Evolutionary conservation across 2,113 vertebrate species (phyloP).

Genomic region (Oxygymnocypris stewartii): DNA sequence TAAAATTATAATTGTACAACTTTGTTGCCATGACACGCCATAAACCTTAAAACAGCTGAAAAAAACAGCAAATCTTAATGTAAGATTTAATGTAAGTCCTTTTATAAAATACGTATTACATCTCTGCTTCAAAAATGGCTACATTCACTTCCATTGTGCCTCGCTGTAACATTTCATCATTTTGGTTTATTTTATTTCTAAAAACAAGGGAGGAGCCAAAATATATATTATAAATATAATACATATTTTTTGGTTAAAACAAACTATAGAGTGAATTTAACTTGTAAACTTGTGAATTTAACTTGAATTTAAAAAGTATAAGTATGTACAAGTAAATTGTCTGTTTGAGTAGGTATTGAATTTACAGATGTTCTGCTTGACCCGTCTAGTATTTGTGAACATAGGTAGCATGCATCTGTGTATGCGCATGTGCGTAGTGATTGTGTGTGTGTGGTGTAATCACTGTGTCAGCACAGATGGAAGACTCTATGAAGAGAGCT

Average conservation of each 20-base stretch:
- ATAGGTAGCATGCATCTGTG: background rate
- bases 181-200: background rate
- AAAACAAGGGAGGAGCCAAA: background rate
- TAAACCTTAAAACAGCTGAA: background rate
- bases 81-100: background rate
- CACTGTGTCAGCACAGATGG: slow-evolving; percentile 66
- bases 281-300: background rate
- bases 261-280: background rate
- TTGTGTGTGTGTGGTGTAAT: slow-evolving; percentile 52
- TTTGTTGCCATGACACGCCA: background rate
- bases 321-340: background rate
- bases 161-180: background rate
- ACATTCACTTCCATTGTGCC: background rate
- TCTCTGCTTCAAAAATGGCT: background rate
- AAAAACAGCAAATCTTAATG: background rate
- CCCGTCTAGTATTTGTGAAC: background rate
- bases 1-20: no score
- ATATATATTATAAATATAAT: background rate
- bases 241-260: background rate
- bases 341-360: slow-evolving; percentile 39
- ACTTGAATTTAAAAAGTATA: background rate
- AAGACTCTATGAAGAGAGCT: slow-evolving; percentile 62
- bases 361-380: background rate
- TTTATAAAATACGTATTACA: background rate
- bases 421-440: slow-evolving; percentile 36